phyloP scores from a whole-genome alignment of 2,888 invertebrate genomes.

The Drosophila multiciliata region DNA sequence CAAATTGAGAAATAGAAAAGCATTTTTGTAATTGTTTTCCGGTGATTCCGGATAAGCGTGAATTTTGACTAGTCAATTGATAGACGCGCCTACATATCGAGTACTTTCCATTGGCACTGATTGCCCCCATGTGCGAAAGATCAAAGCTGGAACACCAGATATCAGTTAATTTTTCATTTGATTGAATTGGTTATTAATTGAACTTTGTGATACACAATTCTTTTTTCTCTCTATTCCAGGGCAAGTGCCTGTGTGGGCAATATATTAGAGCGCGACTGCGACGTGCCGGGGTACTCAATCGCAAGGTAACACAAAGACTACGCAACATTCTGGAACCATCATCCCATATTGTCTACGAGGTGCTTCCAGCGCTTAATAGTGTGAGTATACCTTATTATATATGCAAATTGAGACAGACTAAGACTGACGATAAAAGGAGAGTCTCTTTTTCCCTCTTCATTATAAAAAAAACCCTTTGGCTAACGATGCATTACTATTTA shows the following conservation, averaged over 20 bases:
- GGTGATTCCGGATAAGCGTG: conserved; percentile 41
- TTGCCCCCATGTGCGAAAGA: conserved; percentile 40
- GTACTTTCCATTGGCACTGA: conserved; percentile 18
- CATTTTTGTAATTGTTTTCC: conserved; percentile 34
- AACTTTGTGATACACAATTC: conserved; percentile 21
- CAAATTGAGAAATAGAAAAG: conserved; percentile 4
- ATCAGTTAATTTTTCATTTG: conserved; percentile 36
- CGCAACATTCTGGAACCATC: conserved; percentile 87
- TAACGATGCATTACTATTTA: conserved; percentile 49
- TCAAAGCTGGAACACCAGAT: conserved; percentile 42
- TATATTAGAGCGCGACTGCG: conserved; percentile 91
- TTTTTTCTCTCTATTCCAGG: conserved; percentile 81
- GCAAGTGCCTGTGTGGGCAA: conserved; percentile 91
- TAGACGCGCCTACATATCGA: conserved; percentile 27
- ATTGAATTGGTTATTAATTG: conserved; percentile 42
- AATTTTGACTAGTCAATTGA: conserved; percentile 47
- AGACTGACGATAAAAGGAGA: neutral
- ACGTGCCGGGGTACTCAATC: conserved; percentile 90
- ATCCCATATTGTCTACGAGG: conserved; percentile 87
- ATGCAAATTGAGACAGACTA: neutral
- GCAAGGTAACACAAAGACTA: conserved; percentile 90
- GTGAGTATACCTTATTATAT: conserved; percentile 78
- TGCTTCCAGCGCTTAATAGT: conserved; percentile 88
- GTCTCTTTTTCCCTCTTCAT: neutral
- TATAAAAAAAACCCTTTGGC: neutral